Evolutionary conservation across 53 echinoderm and acorn worm species (phyloP).

Genomic region (Holothuria leucospilota): DNA sequence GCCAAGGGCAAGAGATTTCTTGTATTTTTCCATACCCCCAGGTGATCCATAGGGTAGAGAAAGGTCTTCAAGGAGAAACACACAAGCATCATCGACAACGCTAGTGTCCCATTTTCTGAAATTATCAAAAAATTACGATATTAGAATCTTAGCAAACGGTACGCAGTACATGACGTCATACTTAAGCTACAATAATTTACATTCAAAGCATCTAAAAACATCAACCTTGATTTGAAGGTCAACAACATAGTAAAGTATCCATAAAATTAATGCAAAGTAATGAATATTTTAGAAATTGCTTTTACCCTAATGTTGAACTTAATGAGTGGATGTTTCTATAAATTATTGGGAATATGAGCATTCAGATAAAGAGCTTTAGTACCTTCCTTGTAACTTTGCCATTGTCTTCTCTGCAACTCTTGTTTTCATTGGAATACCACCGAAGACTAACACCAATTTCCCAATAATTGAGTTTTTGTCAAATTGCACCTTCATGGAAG

Average conservation of each 20-base stretch:
- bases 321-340: too few relatives aligned
- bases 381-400: slow-evolving; percentile 7
- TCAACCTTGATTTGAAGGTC: too few relatives aligned
- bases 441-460: slow-evolving; percentile 57
- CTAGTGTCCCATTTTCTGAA: slow-evolving; percentile 71
- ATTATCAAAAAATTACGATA: background rate
- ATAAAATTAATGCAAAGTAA: too few relatives aligned
- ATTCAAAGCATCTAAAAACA: too few relatives aligned
- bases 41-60: slow-evolving; percentile 74
- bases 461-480: slow-evolving; percentile 42
- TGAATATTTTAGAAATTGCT: too few relatives aligned
- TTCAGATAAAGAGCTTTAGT: too few relatives aligned
- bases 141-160: too few relatives aligned
- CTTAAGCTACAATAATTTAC: too few relatives aligned
- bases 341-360: too few relatives aligned
- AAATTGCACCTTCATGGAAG: slow-evolving; percentile 66
- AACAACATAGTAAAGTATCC: too few relatives aligned
- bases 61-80: slow-evolving; percentile 58
- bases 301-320: too few relatives aligned
- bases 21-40: slow-evolving; percentile 80
- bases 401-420: slow-evolving; percentile 59
- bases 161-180: too few relatives aligned
- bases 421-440: slow-evolving; percentile 71
- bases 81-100: slow-evolving; percentile 64
- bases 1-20: slow-evolving; percentile 73